Evolutionary conservation across 2,113 vertebrate species (phyloP).

Genomic region (Daphoenositta chrysoptera): DNA sequence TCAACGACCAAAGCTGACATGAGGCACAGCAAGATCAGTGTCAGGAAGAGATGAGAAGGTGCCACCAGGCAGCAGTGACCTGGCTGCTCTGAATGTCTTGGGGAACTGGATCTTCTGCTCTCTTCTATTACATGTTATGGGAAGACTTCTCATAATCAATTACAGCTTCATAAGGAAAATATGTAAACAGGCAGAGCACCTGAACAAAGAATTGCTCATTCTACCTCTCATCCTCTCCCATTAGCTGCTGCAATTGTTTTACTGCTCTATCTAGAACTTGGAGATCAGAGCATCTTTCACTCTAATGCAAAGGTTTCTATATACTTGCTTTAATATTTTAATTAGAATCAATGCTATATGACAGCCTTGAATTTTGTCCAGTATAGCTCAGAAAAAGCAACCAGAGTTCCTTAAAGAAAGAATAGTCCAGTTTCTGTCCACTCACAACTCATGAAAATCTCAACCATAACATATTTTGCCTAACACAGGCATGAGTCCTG

Average conservation of each 20-base stretch:
- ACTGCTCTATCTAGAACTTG: background rate
- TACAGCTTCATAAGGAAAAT: background rate
- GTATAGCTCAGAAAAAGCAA: background rate
- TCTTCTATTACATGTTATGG: background rate
- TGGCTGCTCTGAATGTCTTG: background rate
- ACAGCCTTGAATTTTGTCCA: background rate
- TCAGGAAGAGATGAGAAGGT: background rate
- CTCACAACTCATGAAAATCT: background rate
- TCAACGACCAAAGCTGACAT: background rate
- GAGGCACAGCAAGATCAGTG: background rate
- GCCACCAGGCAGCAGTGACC: background rate
- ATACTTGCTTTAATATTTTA: background rate
- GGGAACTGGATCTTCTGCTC: background rate
- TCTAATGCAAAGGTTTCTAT: background rate
- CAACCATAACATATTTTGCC: background rate
- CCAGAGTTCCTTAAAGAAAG: background rate
- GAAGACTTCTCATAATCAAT: background rate
- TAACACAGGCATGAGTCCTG: background rate
- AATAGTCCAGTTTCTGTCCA: background rate
- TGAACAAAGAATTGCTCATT: background rate
- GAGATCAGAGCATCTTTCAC: background rate
- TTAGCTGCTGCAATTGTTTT: background rate
- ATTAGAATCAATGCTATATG: background rate
- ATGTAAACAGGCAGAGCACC: background rate
- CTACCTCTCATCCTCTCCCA: background rate